Conservation (phyloP, 2,888 invertebrate species). For the Tetragonula carbonaria region DNA sequence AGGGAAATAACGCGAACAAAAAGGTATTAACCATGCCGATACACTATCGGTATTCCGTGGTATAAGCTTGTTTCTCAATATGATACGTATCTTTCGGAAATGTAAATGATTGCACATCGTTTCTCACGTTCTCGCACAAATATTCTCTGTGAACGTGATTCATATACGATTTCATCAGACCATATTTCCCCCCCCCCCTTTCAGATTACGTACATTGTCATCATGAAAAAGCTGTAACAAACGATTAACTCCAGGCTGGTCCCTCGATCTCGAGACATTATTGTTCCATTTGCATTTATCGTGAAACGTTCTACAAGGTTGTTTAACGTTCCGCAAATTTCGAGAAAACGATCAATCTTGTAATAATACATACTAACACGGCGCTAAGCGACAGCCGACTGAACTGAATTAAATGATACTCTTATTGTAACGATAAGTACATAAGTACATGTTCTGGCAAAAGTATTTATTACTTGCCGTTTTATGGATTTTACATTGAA, state of each 20-base stretch:
- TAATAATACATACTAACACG: not conserved
- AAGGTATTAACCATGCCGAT: constrained; percentile 15
- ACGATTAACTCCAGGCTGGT: not conserved
- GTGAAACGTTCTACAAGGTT: not conserved
- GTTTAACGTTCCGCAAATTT: not conserved
- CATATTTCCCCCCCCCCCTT: constrained; percentile 5
- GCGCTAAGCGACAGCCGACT: not conserved
- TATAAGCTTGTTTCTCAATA: not conserved
- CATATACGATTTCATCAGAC: not conserved
- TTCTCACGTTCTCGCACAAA: constrained; percentile 12
- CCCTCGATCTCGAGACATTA: not conserved
- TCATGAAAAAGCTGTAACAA: not conserved
- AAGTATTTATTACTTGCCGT: constrained; percentile 3
- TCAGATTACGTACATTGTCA: constrained; percentile 41
- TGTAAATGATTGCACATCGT: not conserved
- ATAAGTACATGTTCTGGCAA: constrained; percentile 3
- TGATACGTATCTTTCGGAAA: not conserved
- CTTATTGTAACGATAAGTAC: constrained; percentile 10
- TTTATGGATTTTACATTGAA: constrained; percentile 9
- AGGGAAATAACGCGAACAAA: constrained; percentile 25
- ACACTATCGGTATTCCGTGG: not conserved
- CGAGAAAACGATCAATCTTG: constrained; percentile 5
- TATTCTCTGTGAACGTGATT: not conserved
- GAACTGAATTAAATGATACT: constrained; percentile 22
- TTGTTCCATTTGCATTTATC: not conserved